phyloP scores from a whole-genome alignment of 2,797 vertebrate species.

The Steatocranus sp. region DNA sequence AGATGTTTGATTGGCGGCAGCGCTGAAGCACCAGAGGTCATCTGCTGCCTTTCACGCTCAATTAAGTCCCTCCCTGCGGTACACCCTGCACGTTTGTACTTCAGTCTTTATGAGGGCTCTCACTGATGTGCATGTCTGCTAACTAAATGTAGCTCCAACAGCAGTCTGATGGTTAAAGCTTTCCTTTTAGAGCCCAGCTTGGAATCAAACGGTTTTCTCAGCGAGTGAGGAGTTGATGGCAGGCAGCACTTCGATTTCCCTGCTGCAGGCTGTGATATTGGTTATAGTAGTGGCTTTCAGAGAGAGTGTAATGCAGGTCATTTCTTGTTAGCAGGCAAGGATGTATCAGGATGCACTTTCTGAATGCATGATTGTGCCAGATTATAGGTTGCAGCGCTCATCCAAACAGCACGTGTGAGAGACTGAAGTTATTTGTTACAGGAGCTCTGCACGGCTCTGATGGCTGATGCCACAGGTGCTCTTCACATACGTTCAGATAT shows the following conservation, averaged over 20 bases:
- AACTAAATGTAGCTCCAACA: background rate
- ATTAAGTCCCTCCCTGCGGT: slow-evolving; percentile 7
- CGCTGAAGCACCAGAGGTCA: slow-evolving; percentile 42
- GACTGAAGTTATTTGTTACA: background rate
- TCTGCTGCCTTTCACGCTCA: slow-evolving; percentile 50
- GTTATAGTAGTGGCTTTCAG: background rate
- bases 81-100: background rate
- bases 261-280: background rate
- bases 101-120: background rate
- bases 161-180: background rate
- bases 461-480: background rate
- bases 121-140: background rate
- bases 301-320: background rate
- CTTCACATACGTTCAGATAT: background rate
- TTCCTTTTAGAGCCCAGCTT: fast-evolving
- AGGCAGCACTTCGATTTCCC: background rate
- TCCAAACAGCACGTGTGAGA: background rate
- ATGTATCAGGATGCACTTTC: background rate
- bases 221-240: background rate
- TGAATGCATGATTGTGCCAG: background rate
- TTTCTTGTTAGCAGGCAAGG: background rate
- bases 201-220: background rate
- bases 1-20: slow-evolving; percentile 46
- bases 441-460: background rate
- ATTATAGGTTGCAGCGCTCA: background rate